Evolutionary conservation across 2,797 vertebrate species (phyloP).

Genomic region (Kryptolebias ocellatus): DNA sequence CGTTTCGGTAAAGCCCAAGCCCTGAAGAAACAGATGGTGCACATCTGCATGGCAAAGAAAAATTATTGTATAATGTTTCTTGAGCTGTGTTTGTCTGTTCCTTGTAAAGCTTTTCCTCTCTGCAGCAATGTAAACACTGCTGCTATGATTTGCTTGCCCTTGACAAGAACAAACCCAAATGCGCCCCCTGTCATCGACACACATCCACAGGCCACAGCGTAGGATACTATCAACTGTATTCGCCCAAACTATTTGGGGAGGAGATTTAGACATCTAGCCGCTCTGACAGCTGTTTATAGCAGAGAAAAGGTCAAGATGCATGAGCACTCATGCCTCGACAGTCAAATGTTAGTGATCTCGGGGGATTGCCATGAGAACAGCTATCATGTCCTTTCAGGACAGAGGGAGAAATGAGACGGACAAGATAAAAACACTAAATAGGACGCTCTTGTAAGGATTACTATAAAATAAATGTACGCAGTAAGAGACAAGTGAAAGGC

Average conservation of each 20-base stretch:
- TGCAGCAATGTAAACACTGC: background rate
- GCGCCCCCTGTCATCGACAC: background rate
- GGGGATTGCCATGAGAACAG: background rate
- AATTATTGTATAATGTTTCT: constrained; percentile 6
- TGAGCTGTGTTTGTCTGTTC: background rate
- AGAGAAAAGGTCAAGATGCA: background rate
- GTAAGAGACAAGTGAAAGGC: no score
- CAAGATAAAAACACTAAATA: background rate
- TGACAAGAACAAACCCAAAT: background rate
- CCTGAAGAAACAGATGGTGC: constrained; percentile 25
- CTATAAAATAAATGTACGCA: background rate
- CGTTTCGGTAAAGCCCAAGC: background rate
- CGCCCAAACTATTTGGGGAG: background rate
- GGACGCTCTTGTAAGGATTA: background rate
- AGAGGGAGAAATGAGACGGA: background rate
- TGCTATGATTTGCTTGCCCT: constrained; percentile 1
- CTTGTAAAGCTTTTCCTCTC: background rate
- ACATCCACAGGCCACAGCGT: background rate
- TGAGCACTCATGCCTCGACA: background rate
- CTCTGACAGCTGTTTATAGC: background rate
- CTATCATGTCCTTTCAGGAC: background rate
- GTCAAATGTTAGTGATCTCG: background rate
- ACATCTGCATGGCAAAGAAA: constrained; percentile 18
- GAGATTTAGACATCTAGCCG: background rate
- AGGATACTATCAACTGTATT: background rate